A percentile compares a stretch with the other conserved stretches of the same genome.
phyloP scores from a whole-genome alignment of 2,797 vertebrate species.

The Gila robusta region DNA sequence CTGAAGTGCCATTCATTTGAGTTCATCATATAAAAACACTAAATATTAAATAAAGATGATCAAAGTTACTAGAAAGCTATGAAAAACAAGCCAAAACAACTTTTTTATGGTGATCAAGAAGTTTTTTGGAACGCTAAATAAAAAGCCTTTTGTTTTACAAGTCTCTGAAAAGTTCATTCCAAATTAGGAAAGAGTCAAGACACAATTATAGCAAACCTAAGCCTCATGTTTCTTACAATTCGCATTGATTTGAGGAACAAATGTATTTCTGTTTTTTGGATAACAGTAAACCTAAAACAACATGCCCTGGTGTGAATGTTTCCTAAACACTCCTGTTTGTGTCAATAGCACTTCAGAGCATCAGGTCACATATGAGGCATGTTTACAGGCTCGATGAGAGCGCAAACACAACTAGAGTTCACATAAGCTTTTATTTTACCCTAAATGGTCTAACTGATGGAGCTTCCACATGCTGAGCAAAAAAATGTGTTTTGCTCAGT shows the following conservation, averaged over 20 bases:
- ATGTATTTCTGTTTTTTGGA: too few relatives aligned
- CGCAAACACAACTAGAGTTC: conserved; percentile 52
- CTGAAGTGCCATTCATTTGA: neutral
- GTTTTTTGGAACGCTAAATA: neutral
- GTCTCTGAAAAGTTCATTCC: conserved; percentile 5
- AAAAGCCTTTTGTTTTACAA: conserved; percentile 8
- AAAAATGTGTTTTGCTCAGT: conserved; percentile 48
- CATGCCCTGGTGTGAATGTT: conserved; percentile 25
- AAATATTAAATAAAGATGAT: neutral
- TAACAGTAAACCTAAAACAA: conserved; percentile 8
- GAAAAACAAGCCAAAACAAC: neutral
- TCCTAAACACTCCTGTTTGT: conserved; percentile 23
- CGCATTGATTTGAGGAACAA: neutral
- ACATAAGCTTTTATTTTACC: conserved; percentile 56
- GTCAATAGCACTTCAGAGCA: conserved; percentile 20
- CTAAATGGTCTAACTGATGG: conserved; percentile 61
- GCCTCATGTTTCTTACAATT: neutral
- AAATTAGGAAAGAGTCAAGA: neutral
- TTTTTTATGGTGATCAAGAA: conserved; percentile 6
- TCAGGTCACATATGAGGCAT: conserved; percentile 45
- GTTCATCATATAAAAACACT: neutral
- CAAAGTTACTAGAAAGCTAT: neutral
- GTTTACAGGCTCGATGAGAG: conserved; percentile 53
- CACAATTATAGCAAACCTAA: neutral
- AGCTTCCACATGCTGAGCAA: conserved; percentile 43